These are phyloP conservation scores for Himalopsyche anomala DNA, from an alignment of 2,888 invertebrate species.

Conservation along the genomic window DNA sequence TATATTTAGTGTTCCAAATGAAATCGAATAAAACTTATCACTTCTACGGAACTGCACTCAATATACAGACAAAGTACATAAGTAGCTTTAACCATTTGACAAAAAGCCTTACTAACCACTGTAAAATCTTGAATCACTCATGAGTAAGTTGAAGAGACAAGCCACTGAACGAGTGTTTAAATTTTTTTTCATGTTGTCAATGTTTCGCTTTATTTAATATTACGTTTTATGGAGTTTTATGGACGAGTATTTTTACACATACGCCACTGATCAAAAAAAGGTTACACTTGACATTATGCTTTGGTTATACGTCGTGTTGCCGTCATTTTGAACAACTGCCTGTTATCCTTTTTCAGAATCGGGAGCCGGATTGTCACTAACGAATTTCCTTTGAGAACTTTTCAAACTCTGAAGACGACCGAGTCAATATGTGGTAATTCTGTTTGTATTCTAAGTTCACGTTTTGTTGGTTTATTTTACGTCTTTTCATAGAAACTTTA, in stretches of 20 bases:
- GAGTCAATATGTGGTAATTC: slow-evolving; percentile 12
- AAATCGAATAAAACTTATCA: no score
- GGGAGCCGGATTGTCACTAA: slow-evolving; percentile 56
- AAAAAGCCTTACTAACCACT: no score
- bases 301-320: slow-evolving; percentile 57
- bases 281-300: slow-evolving; percentile 61
- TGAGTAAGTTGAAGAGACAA: no score
- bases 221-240: no score
- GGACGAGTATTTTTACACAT: not conserved
- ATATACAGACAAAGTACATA: no score
- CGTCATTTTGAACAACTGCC: slow-evolving; percentile 65
- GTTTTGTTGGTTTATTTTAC: slow-evolving; percentile 27
- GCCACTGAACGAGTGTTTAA: no score
- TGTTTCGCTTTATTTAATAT: no score
- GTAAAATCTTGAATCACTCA: no score
- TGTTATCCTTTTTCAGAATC: slow-evolving; percentile 65
- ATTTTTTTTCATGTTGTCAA: no score
- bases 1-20: no score
- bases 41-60: no score
- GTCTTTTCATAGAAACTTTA: slow-evolving; percentile 18
- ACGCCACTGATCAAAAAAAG: slow-evolving; percentile 45
- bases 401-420: slow-evolving; percentile 43
- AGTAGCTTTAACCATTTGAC: no score
- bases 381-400: slow-evolving; percentile 60
- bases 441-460: slow-evolving; percentile 19